phyloP scores from a whole-genome alignment of 2,888 invertebrate species.

The Geophilus truncorum region DNA sequence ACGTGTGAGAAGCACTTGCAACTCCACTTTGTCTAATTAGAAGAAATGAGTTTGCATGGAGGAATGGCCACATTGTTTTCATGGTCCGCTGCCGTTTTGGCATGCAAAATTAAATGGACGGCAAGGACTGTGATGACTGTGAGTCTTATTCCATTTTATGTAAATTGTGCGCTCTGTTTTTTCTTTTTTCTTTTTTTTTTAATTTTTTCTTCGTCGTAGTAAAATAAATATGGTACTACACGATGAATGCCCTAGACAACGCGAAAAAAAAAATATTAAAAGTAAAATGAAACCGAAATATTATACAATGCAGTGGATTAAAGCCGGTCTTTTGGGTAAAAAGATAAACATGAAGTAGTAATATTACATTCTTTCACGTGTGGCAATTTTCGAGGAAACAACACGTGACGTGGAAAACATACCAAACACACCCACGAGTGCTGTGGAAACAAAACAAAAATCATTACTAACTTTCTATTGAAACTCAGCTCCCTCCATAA shows the following conservation, averaged over 20 bases:
- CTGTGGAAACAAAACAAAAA: too few relatives aligned
- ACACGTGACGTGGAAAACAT: neutral
- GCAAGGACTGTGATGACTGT: neutral
- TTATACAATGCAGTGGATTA: neutral
- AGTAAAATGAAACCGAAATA: neutral
- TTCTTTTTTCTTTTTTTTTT: neutral
- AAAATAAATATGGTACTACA: neutral
- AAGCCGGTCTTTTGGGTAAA: neutral
- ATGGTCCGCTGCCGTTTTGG: neutral
- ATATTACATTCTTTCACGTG: neutral
- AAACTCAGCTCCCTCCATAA: too few relatives aligned
- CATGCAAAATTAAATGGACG: neutral
- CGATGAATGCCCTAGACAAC: neutral
- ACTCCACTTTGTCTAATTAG: neutral
- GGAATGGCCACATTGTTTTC: neutral
- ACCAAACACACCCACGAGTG: too few relatives aligned
- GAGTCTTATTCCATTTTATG: neutral
- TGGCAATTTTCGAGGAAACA: neutral
- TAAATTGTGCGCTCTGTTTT: neutral
- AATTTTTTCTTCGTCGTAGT: neutral
- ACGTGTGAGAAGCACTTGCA: neutral
- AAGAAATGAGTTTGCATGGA: neutral
- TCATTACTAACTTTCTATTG: too few relatives aligned
- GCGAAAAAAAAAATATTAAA: neutral
- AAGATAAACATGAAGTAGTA: neutral